Percentiles rank a stretch among this genome's conserved stretches.
Conservation (phyloP, 2,797 vertebrate species). For the Chelonia mydas region DNA sequence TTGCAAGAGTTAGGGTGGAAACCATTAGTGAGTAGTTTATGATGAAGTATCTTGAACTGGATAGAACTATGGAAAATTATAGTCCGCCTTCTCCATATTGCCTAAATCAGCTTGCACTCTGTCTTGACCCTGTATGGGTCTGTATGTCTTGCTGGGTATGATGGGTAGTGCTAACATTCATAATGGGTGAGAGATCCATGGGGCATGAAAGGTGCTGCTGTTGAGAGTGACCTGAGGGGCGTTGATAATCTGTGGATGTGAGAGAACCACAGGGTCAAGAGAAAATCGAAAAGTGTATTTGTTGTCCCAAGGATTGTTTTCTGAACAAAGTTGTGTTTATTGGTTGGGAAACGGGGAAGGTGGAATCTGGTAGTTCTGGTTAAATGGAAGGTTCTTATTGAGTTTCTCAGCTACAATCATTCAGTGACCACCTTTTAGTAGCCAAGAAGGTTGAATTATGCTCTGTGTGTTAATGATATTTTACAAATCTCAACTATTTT, state of each 20-base stretch:
- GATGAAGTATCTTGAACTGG: slow-evolving; percentile 38
- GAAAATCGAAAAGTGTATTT: background rate
- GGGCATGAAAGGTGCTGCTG: slow-evolving; percentile 8
- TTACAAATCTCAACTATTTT: background rate
- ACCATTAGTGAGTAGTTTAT: slow-evolving; percentile 43
- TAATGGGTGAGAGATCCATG: slow-evolving; percentile 6
- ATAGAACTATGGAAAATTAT: background rate
- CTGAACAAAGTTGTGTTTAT: background rate
- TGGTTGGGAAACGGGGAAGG: background rate
- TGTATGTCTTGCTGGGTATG: background rate
- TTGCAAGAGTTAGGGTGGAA: slow-evolving; percentile 36
- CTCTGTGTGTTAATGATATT: background rate
- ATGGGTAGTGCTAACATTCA: background rate
- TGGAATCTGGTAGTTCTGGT: background rate
- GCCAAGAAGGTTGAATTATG: background rate
- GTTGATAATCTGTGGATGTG: background rate
- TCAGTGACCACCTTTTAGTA: background rate
- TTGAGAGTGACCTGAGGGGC: slow-evolving; percentile 44
- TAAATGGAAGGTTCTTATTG: background rate
- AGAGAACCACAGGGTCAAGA: slow-evolving; percentile 27
- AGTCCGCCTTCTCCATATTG: background rate
- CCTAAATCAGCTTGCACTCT: slow-evolving; percentile 32
- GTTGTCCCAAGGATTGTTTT: background rate
- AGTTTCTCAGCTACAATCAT: background rate
- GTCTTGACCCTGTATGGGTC: slow-evolving; percentile 9